Evolutionary conservation across 2,113 vertebrate genomes (phyloP).

Genomic region (Pelvicachromis taeniatus): DNA sequence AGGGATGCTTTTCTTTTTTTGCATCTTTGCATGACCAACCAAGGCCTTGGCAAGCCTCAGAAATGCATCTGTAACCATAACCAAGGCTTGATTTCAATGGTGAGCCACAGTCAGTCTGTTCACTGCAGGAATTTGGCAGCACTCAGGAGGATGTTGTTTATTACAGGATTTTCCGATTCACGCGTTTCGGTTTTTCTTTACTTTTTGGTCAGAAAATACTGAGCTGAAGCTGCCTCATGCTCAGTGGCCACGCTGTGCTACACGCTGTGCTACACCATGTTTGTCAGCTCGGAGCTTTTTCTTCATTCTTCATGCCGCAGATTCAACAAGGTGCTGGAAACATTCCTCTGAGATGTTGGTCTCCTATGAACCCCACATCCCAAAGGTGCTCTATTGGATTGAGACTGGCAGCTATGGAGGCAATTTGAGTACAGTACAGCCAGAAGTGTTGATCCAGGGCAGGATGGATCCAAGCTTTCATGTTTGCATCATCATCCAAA

Average conservation of each 20-base stretch:
- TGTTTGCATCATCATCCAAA: not conserved
- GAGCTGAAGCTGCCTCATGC: not conserved
- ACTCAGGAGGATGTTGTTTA: not conserved
- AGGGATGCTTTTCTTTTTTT: constrained; percentile 62
- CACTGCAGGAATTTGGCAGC: not conserved
- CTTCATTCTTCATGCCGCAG: not conserved
- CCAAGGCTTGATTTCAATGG: constrained; percentile 3
- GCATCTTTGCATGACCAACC: not conserved
- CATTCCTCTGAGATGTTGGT: not conserved
- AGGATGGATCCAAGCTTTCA: no score
- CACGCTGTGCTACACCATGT: not conserved
- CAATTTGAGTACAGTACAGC: not conserved
- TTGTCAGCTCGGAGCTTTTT: not conserved
- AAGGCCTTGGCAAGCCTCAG: not conserved
- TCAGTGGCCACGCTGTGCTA: not conserved
- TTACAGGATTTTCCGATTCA: not conserved
- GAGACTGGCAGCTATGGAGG: not conserved
- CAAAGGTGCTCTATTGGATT: not conserved
- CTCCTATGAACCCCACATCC: not conserved
- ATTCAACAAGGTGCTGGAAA: not conserved
- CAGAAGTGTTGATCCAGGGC: no score
- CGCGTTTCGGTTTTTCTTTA: not conserved
- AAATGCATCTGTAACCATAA: constrained; percentile 21
- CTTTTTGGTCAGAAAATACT: not conserved
- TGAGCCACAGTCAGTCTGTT: not conserved